Conservation (phyloP, 1,140 invertebrate genomes). For the Aleiodes sp. region DNA sequence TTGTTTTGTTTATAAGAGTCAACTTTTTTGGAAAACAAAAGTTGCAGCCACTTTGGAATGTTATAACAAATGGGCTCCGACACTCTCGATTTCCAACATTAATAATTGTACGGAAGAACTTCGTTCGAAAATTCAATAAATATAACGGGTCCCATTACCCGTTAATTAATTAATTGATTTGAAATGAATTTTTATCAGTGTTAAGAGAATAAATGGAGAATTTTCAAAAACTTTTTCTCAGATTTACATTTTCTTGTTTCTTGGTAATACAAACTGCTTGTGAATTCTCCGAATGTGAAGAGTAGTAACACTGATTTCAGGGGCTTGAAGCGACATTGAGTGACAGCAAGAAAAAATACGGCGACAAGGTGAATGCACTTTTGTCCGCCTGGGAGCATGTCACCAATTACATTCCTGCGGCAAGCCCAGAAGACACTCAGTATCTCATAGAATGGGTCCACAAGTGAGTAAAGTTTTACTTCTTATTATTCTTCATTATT, state of each 20-base stretch:
- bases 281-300: not conserved
- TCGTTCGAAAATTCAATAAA: no score
- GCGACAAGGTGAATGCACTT: constrained; percentile 69
- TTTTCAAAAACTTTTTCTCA: no score
- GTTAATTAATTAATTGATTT: no score
- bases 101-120: no score
- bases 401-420: constrained; percentile 65
- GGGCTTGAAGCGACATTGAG: constrained; percentile 67
- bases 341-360: constrained; percentile 69
- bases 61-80: no score
- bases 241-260: not conserved
- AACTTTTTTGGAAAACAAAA: no score
- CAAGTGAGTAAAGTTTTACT: constrained; percentile 55
- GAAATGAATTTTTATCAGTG: no score
- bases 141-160: no score
- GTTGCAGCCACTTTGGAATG: no score
- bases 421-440: constrained; percentile 63
- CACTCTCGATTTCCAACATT: no score
- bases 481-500: constrained; percentile 21
- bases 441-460: constrained; percentile 68
- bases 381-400: constrained; percentile 69
- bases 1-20: no score
- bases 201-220: no score
- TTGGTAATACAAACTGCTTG: not conserved
- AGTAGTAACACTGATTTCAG: constrained; percentile 50